Evolutionary conservation across 2,113 vertebrate species (phyloP), one percentile per base, ranked within the genome.

Genomic region (Sorex fumeus): DNA sequence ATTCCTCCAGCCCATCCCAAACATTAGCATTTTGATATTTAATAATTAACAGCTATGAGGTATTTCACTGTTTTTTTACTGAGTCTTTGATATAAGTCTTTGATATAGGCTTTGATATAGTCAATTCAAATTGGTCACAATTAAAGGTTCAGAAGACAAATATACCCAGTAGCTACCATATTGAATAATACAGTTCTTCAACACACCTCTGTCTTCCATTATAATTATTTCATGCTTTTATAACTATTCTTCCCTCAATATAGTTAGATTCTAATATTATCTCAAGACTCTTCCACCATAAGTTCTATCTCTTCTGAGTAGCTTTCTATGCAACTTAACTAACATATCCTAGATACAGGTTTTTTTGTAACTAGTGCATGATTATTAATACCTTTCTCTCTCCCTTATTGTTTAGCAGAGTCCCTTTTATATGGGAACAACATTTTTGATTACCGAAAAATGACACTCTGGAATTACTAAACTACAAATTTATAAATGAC

Each of bases 61-160:
- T 57, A 76, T 15, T 82, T 79, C 0, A 15, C 13, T 72, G n/a
- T 43, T 72, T 32, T n/a, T 0, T 69, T 62, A 10, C 21, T 34
- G 0, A 30, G 25, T 80, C n/a, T 87, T 91, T 91, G 72, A 80
- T 78, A 45, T 71, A 34, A n/a, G n/a, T n/a, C n/a, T n/a, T n/a
- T n/a, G n/a, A n/a, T 13, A 47, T 64, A 43, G 30, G 18, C 13
- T 57, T 3, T 23, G 11, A 64, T 1, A 23, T 1, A 23, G 45
- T 91, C 30, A 78, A n/a, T 81, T 89, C 36, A 76, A 5, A 76
- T 0, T 8, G 47, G 1, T 8, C 30, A 60, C 7, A 34, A 10
- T 12, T 30, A 13, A 79, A 32, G 27, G 0, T 8, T 45, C 32
- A 72, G 2, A 53, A 76, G 3, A 8, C 19, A 11, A 40, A 19